Evolutionary conservation across 1,140 invertebrate species (phyloP), one percentile per base, ranked within the genome.

Genomic region (Araneus ventricosus): DNA sequence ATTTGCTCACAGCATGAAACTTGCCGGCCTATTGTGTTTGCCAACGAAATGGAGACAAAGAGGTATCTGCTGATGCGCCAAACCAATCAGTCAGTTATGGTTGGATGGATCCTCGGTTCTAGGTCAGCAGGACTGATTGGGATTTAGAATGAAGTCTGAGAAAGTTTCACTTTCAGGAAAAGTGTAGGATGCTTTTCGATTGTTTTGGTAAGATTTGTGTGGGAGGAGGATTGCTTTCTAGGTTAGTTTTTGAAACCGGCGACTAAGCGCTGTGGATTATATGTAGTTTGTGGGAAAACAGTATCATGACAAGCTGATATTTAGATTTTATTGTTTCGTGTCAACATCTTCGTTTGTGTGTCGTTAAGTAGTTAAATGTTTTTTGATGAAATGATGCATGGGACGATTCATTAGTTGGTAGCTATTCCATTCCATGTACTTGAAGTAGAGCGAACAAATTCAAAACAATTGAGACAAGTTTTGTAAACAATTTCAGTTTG

Each of bases 141-240:
- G 39, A 82, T 41, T 45, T 41, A 82, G 37, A 45, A 82, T n/a
- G 34, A 10, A 27, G 41, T 20, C 30, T 34, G 30, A 37, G 30
- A 75, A 75, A 37, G 17, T 75, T 75, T 75, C 70, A 75, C 70
- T 75, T 75, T 75, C 30, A 1, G 70, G 34, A 37, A 75, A 75
- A 75, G 70, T 75, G 70, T 75, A 37, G 70, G 70, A 34, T 75
- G 70, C 30, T 20, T 75, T 75, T 75, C 70, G 30, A 75, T 75
- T 75, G 70, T 75, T 75, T 75, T 20, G 27, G 30, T 27, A 75
- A 70, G 27, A 2, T 75, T 34, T 37, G 70, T 20, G 70, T 14
- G 30, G 70, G 30, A 22, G 70, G 30, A 2, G 70, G 14, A 34
- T 70, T 10, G 70, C 5, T 34, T 75, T 75, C 27, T 75, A 37